Evolutionary conservation across 2,888 invertebrate genomes (phyloP).

Genomic region (Odontomyia ornata): DNA sequence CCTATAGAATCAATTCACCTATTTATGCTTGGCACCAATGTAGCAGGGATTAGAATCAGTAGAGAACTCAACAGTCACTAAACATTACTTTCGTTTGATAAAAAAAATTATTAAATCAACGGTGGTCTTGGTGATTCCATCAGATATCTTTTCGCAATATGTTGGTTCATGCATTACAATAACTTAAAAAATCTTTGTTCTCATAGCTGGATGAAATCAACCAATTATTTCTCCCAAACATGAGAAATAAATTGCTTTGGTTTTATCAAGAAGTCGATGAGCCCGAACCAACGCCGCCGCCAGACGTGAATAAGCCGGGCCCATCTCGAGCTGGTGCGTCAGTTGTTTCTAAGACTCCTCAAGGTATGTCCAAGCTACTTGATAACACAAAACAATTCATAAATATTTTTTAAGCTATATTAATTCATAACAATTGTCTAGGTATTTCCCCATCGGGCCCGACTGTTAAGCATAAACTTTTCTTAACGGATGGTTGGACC

Average conservation of each 20-base stretch:
- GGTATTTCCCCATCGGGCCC: constrained; percentile 62
- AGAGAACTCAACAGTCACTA: too few species aligned
- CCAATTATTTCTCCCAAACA: constrained; percentile 84
- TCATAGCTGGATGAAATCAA: constrained; percentile 85
- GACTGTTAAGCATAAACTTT: constrained; percentile 76
- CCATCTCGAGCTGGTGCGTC: constrained; percentile 66
- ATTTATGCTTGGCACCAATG: too few species aligned
- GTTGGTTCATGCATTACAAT: too few species aligned
- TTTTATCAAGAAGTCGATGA: constrained; percentile 89
- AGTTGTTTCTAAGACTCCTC: constrained; percentile 63
- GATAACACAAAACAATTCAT: not conserved
- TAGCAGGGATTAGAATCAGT: too few species aligned
- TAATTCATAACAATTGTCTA: constrained; percentile 51
- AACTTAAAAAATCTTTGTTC: not conserved
- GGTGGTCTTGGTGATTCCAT: too few species aligned
- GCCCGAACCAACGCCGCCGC: constrained; percentile 64
- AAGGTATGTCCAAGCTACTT: constrained; percentile 55
- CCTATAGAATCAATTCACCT: too few species aligned
- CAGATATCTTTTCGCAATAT: too few species aligned
- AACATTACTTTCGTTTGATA: too few species aligned
- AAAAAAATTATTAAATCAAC: too few species aligned
- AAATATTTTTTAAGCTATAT: not conserved
- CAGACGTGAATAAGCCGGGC: constrained; percentile 65
- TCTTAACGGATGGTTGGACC: constrained; percentile 86
- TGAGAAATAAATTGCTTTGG: constrained; percentile 86